These are phyloP conservation scores for Solenopsis invicta DNA, from an alignment of 1,140 invertebrate species.

Conservation along the genomic window DNA sequence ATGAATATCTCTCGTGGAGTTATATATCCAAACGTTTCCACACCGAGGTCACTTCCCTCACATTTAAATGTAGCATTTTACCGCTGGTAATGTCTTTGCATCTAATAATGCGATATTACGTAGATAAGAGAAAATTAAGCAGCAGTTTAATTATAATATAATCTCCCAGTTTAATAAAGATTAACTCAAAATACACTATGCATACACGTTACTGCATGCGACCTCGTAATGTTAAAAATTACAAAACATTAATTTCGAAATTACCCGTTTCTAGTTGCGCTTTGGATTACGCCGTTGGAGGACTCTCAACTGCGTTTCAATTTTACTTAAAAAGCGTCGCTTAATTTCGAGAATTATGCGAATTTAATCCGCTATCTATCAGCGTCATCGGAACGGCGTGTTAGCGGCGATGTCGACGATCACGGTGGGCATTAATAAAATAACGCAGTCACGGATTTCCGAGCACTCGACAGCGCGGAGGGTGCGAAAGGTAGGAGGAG, in stretches of 20 bases:
- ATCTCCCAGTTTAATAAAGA: conserved; percentile 25
- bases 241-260: conserved; percentile 4
- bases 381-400: conserved; percentile 59
- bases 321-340: conserved; percentile 30
- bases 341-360: conserved; percentile 8
- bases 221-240: conserved; percentile 1
- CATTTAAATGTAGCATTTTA: background rate
- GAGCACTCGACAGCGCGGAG: conserved; percentile 61
- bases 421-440: conserved; percentile 79
- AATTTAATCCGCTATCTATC: conserved; percentile 42
- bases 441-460: conserved; percentile 81
- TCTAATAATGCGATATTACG: background rate
- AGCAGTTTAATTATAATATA: conserved; percentile 20
- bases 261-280: background rate
- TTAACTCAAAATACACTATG: conserved; percentile 2
- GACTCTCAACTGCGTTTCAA: background rate
- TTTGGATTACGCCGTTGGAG: background rate
- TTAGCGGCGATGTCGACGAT: conserved; percentile 70
- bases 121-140: conserved; percentile 6
- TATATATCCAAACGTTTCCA: background rate
- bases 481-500: conserved; percentile 11
- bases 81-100: background rate
- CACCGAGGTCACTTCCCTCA: background rate
- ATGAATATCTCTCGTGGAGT: too few relatives aligned
- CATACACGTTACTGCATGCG: background rate